Base-by-base conservation (phyloP, 2,113 vertebrate species). In the Tretioscincus oriximinensis region DNA sequence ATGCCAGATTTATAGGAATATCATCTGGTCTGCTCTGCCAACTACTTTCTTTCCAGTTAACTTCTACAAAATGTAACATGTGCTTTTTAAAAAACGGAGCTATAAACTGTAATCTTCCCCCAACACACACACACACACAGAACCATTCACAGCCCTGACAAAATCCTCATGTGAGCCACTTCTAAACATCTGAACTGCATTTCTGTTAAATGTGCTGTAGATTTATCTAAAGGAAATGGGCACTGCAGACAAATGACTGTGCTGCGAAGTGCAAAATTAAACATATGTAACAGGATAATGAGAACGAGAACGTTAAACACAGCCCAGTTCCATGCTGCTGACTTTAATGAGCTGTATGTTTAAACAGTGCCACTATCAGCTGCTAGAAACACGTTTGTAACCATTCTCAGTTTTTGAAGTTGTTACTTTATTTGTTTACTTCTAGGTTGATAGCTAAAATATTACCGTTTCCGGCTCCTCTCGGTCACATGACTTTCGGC, bases 21-120 rank as follows among this genome's bases (percentile, higher is more conserved):
- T 65, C 24, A 73, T 88, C 84, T 88, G 88, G 88, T 85, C 89
- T 87, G 88, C 85, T 77, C 88, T 86, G 87, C 88, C 86, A 86
- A 77, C n/a, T 89, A 64, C 85, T 64, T 72, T 86, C 0, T 49
- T 66, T 0, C 83, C 82, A 88, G 84, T 90, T 85, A 87, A 84
- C 83, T 58, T 90, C 89, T 92, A 84, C 84, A 85, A 93, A 93
- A 91, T 87, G 18, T 89, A 92, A 84, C 89, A 81, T 91, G 82
- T 85, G 88, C 83, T 92, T 92, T 84, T 29, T 66, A 41, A n/a
- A 89, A 93, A 90, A 90, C 31, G 67, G 77, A 54, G 80, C 87
- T 83, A 86, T 90, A 92, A 91, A 84, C 84, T 82, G 80, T 88
- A 85, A 85, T 77, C 88, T 83, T 89, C n/a, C n/a, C n/a, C n/a